These are phyloP conservation scores for Melangyna quadrimaculata DNA, from an alignment of 2,888 invertebrate genomes.

Conservation along the genomic window DNA sequence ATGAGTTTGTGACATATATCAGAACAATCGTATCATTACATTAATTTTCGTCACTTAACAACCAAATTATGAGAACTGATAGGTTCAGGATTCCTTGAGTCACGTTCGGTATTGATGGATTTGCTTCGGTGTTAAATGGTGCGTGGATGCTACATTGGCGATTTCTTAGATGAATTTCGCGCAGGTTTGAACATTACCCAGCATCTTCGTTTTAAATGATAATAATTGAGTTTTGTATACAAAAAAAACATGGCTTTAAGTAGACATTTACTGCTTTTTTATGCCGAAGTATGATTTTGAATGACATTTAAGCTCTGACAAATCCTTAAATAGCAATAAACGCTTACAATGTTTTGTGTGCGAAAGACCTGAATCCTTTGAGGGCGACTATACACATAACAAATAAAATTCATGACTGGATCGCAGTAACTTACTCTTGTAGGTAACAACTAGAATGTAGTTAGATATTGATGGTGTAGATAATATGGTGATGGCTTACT, in stretches of 20 bases:
- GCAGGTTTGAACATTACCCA: neutral
- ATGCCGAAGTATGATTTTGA: too few relatives aligned
- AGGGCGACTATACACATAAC: too few relatives aligned
- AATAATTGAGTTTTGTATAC: neutral
- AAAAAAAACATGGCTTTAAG: neutral
- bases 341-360: too few relatives aligned
- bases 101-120: slow-evolving; percentile 5
- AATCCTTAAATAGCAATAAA: too few relatives aligned
- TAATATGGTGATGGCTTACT: too few relatives aligned
- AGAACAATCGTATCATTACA: neutral
- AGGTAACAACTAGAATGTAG: too few relatives aligned
- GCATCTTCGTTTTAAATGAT: neutral
- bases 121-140: slow-evolving; percentile 1
- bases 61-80: slow-evolving; percentile 13
- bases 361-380: too few relatives aligned
- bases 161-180: neutral
- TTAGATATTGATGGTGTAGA: too few relatives aligned
- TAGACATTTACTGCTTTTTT: neutral
- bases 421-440: too few relatives aligned
- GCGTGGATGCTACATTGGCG: neutral
- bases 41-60: slow-evolving; percentile 28
- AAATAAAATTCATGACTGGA: too few relatives aligned
- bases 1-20: slow-evolving; percentile 29
- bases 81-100: neutral
- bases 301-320: too few relatives aligned